Evolutionary conservation across 2,113 vertebrate species (phyloP).

Genomic region (Motacilla tschutschensis): DNA sequence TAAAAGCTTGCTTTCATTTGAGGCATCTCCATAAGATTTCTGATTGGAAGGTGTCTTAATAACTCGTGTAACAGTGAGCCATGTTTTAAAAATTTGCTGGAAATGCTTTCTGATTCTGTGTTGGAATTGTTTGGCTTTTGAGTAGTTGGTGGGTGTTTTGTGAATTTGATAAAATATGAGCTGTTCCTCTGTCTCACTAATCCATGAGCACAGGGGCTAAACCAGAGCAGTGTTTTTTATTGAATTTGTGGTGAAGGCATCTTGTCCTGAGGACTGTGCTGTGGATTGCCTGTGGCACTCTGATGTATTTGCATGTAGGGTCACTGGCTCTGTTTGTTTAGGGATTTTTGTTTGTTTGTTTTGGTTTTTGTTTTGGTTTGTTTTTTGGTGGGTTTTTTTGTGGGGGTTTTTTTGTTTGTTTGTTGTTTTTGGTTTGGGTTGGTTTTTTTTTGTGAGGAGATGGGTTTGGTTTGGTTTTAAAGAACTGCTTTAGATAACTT

Average conservation of each 20-base stretch:
- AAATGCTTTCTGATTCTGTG: neutral
- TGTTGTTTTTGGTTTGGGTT: neutral
- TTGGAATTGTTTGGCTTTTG: slow-evolving; percentile 2
- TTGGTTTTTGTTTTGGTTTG: neutral
- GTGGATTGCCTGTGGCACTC: neutral
- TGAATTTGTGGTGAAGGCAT: neutral
- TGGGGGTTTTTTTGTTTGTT: neutral
- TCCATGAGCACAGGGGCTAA: neutral
- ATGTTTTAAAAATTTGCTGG: neutral
- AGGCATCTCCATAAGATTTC: neutral
- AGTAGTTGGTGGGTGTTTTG: neutral
- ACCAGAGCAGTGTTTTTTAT: neutral
- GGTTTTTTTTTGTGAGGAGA: neutral
- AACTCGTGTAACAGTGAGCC: neutral
- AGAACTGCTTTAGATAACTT: neutral
- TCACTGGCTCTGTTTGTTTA: neutral
- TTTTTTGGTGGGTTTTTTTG: neutral
- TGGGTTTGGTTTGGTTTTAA: neutral
- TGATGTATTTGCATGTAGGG: neutral
- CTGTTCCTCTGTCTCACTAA: neutral
- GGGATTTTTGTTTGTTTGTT: neutral
- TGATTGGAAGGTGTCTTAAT: neutral
- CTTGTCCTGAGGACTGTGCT: neutral
- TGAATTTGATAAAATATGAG: neutral
- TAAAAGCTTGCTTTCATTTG: neutral